Conservation (phyloP, 2,888 invertebrate species). For the Marronus borbonicus region DNA sequence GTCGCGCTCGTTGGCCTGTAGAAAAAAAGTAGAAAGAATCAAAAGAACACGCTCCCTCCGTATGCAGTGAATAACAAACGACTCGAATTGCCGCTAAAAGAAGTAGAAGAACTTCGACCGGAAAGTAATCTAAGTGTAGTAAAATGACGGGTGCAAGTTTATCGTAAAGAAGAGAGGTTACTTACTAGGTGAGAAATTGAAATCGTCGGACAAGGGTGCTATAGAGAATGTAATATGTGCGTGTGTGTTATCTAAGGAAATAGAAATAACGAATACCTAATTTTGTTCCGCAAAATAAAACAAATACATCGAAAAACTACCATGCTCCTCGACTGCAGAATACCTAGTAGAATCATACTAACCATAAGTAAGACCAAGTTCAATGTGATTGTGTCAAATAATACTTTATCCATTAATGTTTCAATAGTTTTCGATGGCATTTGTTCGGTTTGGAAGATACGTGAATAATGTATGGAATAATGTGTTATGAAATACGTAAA, state of each 20-base stretch:
- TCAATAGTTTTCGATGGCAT: slow-evolving; percentile 30
- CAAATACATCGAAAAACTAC: slow-evolving; percentile 40
- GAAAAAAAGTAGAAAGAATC: slow-evolving; percentile 49
- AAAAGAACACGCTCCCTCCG: background rate
- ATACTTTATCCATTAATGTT: slow-evolving; percentile 12
- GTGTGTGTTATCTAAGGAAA: slow-evolving; percentile 7
- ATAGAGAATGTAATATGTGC: background rate
- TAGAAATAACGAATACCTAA: background rate
- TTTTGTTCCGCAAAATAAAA: slow-evolving; percentile 9
- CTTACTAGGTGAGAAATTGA: slow-evolving; percentile 1
- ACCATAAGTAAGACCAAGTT: slow-evolving; percentile 19
- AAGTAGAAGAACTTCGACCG: slow-evolving; percentile 3
- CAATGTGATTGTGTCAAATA: slow-evolving; percentile 1
- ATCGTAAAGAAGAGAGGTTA: background rate
- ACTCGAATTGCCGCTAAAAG: slow-evolving; percentile 15
- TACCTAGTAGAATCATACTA: background rate
- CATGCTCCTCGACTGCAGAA: background rate
- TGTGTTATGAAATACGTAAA: slow-evolving; percentile 34
- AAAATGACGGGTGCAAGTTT: slow-evolving; percentile 2
- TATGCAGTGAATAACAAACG: slow-evolving; percentile 39
- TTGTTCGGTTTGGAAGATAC: slow-evolving; percentile 32
- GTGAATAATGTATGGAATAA: slow-evolving; percentile 20
- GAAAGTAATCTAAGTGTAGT: slow-evolving; percentile 17
- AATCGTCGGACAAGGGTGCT: background rate
- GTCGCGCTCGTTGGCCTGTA: slow-evolving; percentile 75